phyloP scores from a whole-genome alignment of 2,113 vertebrate species.

The Lepus timidus region DNA sequence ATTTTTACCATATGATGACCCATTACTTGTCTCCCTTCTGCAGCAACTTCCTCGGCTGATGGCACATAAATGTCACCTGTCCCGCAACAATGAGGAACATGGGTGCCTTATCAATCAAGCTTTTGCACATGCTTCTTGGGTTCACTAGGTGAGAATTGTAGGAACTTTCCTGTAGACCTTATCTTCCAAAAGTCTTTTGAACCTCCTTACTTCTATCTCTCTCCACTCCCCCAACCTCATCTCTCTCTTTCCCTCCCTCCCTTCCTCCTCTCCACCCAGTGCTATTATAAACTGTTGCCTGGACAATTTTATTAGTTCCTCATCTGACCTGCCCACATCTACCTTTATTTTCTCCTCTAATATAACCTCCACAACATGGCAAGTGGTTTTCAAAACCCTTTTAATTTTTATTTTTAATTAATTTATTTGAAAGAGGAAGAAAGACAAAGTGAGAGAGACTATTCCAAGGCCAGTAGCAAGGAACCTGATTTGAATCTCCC shows the following conservation, averaged over 20 bases:
- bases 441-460: no score
- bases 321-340: background rate
- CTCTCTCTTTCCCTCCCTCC: no score
- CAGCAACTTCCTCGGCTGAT: slow-evolving; percentile 62
- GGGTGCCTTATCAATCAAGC: background rate
- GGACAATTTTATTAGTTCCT: background rate
- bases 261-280: no score
- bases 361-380: background rate
- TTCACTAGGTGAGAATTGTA: slow-evolving; percentile 5
- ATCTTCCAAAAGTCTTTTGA: background rate
- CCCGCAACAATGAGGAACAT: background rate
- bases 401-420: no score
- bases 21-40: slow-evolving; percentile 57
- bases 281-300: background rate
- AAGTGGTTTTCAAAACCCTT: background rate
- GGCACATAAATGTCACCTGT: slow-evolving; percentile 68
- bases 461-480: no score
- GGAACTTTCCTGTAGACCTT: slow-evolving; percentile 6
- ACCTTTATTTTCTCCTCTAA: background rate
- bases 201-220: background rate
- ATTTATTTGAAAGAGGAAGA: no score
- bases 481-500: no score
- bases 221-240: background rate
- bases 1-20: slow-evolving; percentile 22
- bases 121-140: background rate